Conservation (phyloP, 2,113 vertebrate species). For the Monopterus albus region DNA sequence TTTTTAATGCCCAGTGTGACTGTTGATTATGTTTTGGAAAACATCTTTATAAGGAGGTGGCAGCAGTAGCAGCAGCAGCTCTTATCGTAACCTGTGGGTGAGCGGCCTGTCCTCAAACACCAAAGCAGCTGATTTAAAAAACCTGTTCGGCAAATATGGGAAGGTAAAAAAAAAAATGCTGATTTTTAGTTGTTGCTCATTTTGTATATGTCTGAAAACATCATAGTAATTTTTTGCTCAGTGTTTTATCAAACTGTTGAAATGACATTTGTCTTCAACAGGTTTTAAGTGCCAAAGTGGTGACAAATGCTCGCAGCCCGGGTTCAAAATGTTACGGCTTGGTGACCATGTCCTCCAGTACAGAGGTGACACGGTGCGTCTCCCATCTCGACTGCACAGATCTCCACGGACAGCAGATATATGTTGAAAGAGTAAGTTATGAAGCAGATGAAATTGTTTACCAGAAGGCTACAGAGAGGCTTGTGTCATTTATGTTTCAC, state of each 20-base stretch:
- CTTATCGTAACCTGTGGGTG: conserved; percentile 95
- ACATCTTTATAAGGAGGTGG: conserved; percentile 78
- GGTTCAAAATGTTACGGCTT: conserved; percentile 97
- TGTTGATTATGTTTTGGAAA: conserved; percentile 4
- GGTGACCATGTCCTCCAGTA: conserved; percentile 95
- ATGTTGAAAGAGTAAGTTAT: conserved; percentile 92
- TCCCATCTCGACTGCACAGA: conserved; percentile 94
- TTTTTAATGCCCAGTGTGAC: background rate
- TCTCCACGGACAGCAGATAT: conserved; percentile 96
- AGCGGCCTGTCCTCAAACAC: conserved; percentile 97
- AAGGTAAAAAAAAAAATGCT: conserved; percentile 87
- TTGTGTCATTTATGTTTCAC: background rate
- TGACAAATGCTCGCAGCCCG: conserved; percentile 96
- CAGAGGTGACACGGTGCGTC: conserved; percentile 92
- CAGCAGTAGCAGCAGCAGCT: conserved; percentile 85
- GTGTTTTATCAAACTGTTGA: background rate
- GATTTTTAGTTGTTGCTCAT: background rate
- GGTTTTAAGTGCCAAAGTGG: conserved; percentile 97
- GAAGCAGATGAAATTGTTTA: background rate
- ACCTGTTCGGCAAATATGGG: conserved; percentile 98
- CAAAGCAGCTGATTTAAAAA: conserved; percentile 98
- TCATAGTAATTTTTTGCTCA: background rate
- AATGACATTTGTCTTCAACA: conserved; percentile 48
- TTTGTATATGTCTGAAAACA: background rate
- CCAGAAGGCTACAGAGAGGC: background rate